Evolutionary conservation across 1,140 invertebrate genomes (phyloP), one percentile per base, ranked within the genome.

Genomic region (Cyclina sinensis): DNA sequence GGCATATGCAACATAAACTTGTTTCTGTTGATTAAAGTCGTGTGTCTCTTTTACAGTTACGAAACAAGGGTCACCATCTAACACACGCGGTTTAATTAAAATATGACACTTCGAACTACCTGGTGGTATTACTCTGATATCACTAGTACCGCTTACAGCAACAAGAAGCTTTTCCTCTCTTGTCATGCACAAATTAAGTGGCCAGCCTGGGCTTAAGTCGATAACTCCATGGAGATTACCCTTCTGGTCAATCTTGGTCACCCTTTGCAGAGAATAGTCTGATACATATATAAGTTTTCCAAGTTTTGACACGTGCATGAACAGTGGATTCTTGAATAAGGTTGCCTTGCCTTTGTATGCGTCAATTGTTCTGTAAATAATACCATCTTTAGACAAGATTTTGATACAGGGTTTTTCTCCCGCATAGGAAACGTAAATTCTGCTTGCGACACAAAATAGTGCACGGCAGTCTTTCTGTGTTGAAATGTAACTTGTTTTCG

Each of bases 401-500:
- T 81, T 81, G 37, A 81, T 62, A 27, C 79, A 35, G 39, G 79
- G 79, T 27, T 43, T 81, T 11, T 43, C 18, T 16, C 79, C 79
- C 3, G n/a, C 24, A 51, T 81, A 81, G 11, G 79, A 37, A 24
- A 81, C 35, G 35, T 81, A 81, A 43, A 81, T 39, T n/a, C 48
- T 81, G 24, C 24, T 81, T 16, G 35, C 18, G 21, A 43, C 16
- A 51, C 37, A 81, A 39, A 54, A 81, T 37, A 81, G 62, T 14
- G 51, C 79, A 3, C 51, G 51, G 57, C 79, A 81, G 18, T 81
- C 79, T 46, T 62, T 81, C 27, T 81, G 79, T 59, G 79, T 81
- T 24, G 65, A 81, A n/a, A 81, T 81, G 57, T 54, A 54, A 62
- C 79, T 32, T 14, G 79, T 59, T 59, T 81, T 59, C 30, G 32